A percentile compares a stretch with the other conserved stretches of the same genome.
phyloP scores from a whole-genome alignment of 1,140 invertebrate species.

The Orchestia grillus region DNA sequence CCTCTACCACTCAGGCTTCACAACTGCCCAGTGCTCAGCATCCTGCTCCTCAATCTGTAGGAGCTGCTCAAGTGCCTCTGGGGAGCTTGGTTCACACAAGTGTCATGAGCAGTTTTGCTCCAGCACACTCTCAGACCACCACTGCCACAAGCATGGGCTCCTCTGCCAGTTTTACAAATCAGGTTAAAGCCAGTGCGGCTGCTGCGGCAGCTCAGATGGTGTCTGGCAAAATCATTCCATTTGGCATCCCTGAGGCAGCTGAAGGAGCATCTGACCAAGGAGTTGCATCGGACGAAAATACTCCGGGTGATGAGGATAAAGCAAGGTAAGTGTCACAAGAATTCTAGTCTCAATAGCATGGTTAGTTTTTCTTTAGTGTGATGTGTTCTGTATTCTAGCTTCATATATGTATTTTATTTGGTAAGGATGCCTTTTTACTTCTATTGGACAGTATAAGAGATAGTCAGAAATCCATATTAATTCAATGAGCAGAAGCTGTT shows the following conservation, averaged over 20 bases:
- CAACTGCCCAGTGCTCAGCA: neutral
- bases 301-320: constrained; percentile 20
- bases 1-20: neutral
- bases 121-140: neutral
- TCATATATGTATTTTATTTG: neutral
- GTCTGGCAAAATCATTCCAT: constrained; percentile 1
- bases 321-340: neutral
- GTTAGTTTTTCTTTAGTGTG: neutral
- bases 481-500: too few species aligned
- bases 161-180: neutral
- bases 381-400: neutral
- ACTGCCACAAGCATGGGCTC: neutral
- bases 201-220: neutral
- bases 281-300: neutral
- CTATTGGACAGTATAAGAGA: neutral
- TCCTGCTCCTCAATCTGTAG: neutral
- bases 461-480: neutral
- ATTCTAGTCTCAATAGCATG: neutral
- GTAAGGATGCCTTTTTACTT: neutral
- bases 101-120: neutral
- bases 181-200: neutral
- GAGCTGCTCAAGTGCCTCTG: neutral
- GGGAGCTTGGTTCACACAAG: neutral
- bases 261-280: neutral
- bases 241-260: neutral